phyloP scores from a whole-genome alignment of 2,113 vertebrate species.

The Penelope pileata region DNA sequence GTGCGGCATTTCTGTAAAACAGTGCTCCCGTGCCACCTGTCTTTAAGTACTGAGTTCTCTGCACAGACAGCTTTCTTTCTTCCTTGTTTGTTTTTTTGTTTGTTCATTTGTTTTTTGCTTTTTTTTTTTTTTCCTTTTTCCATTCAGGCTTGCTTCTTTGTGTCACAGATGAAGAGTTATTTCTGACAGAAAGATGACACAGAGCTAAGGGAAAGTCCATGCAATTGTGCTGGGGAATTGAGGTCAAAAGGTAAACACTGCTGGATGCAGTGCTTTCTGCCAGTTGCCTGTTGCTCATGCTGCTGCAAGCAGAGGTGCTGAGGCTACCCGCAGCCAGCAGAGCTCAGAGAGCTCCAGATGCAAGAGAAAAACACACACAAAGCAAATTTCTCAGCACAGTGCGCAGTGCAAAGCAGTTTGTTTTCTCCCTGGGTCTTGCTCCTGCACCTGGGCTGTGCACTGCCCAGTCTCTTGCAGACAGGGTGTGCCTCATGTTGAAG shows the following conservation, averaged over 20 bases:
- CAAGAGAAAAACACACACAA: neutral
- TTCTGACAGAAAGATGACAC: neutral
- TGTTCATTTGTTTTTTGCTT: too few species aligned
- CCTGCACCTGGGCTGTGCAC: neutral
- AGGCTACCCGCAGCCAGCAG: neutral
- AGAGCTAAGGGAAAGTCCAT: neutral
- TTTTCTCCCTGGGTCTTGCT: neutral
- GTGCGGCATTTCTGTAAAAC: neutral
- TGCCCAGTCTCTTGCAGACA: neutral
- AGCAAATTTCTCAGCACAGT: neutral
- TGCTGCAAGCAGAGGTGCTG: neutral
- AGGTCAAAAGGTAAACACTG: neutral
- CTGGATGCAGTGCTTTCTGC: neutral
- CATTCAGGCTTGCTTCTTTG: neutral
- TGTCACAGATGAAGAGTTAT: neutral
- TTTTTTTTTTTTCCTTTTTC: neutral
- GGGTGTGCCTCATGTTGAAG: fast-evolving
- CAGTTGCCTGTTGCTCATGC: neutral
- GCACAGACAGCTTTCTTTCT: neutral
- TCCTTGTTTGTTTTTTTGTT: neutral
- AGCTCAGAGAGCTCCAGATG: neutral
- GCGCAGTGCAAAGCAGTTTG: neutral
- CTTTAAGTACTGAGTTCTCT: neutral
- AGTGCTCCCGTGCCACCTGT: neutral
- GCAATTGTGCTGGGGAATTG: neutral